Base-by-base conservation (phyloP, 2,888 invertebrate species). In the Euphydryas editha region DNA sequence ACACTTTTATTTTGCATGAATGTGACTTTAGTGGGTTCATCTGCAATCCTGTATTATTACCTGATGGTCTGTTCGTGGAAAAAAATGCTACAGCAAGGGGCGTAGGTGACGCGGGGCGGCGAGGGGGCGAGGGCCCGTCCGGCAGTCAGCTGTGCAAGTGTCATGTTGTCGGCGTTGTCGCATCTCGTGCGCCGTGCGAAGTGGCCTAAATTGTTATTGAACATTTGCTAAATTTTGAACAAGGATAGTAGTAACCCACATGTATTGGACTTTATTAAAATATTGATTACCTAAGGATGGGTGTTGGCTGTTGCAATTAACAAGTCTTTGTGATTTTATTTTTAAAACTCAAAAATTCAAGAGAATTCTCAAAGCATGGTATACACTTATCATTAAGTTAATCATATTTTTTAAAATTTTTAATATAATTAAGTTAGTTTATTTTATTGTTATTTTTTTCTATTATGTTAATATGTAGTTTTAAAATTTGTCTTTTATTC, bases 141-240 rank as follows among this genome's bases (percentile, higher is more conserved):
- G 86, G 78, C 88, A 91, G 92, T 92, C 92, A 92, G 92, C 92
- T 92, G 92, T 91, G 90, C 86, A 79, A 85, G 84, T 87, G 87
- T 84, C 88, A 88, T 85, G 85, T 83, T 80, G 82, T 83, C 81
- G 83, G 88, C 85, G 85, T 83, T 80, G 82, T 83, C 81, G 83
- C 81, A 77, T 78, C 75, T 75, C 76, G 70, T 74, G 81, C 77
- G 81, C 78, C 82, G 87, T 90, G 87, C 87, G 91, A 90, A 90
- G 83, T 87, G 87, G 75, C 88, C 88, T 87, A 84, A 86, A 88
- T 89, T 81, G 79, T 73, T 81, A 82, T 84, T 83, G 72, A 80
- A 78, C 79, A 76, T 77, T 76, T 70, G 75, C 75, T 72, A 81
- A 77, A 76, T 79, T 79, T 73, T 68, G 66, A 62, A 72, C 69